Percentiles rank a stretch among this genome's conserved stretches.
phyloP scores from a whole-genome alignment of 2,888 invertebrate species.

The Plagodis dolabraria region DNA sequence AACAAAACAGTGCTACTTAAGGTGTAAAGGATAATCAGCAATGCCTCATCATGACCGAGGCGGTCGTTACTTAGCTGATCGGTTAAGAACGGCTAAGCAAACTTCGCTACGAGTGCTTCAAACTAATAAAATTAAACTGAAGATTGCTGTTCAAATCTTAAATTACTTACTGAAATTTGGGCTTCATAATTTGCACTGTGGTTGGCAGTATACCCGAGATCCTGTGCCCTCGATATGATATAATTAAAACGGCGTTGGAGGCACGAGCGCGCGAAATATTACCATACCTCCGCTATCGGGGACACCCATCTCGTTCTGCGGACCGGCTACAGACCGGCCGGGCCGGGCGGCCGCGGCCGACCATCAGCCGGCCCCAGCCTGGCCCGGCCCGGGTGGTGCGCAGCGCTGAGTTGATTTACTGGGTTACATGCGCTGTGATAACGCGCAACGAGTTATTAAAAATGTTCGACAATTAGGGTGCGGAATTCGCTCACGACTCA shows the following conservation, averaged over 20 bases:
- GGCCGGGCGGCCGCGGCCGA: background rate
- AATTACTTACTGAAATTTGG: background rate
- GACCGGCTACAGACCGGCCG: background rate
- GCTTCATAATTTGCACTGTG: conserved; percentile 12
- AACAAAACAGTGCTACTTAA: too few relatives aligned
- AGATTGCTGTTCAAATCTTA: too few relatives aligned
- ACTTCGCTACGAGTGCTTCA: too few relatives aligned
- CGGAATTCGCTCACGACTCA: conserved; percentile 23
- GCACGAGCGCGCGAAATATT: conserved; percentile 77
- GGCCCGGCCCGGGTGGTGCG: background rate
- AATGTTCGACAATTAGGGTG: conserved; percentile 24
- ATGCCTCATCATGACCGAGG: too few relatives aligned
- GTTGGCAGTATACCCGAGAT: conserved; percentile 44
- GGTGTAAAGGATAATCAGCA: too few relatives aligned
- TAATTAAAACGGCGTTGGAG: conserved; percentile 67
- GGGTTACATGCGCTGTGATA: conserved; percentile 24
- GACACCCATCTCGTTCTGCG: conserved; percentile 26
- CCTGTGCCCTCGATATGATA: conserved; percentile 64
- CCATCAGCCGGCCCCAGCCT: background rate
- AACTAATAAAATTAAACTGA: too few relatives aligned
- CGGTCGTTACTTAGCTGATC: too few relatives aligned
- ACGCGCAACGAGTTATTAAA: conserved; percentile 27
- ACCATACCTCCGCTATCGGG: conserved; percentile 64
- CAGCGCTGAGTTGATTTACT: conserved; percentile 21
- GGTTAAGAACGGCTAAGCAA: too few relatives aligned